These are phyloP conservation scores for Glyptemys insculpta DNA, from an alignment of 2,797 vertebrate species.

Conservation along the genomic window DNA sequence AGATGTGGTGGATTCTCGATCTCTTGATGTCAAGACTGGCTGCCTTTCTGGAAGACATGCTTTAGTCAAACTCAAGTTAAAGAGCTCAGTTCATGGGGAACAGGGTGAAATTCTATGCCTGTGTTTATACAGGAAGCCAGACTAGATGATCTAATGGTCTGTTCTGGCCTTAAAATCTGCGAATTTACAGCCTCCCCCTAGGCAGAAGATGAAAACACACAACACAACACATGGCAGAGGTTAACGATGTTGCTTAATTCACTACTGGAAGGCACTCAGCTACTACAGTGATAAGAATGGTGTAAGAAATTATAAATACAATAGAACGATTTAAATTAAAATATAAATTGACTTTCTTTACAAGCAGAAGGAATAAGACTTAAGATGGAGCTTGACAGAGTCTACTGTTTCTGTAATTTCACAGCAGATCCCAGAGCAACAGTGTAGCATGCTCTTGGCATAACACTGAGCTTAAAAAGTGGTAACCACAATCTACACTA, in stretches of 20 bases:
- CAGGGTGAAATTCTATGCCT: background rate
- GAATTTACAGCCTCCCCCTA: background rate
- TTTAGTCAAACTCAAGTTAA: background rate
- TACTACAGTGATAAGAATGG: too few species aligned
- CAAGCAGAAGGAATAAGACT: background rate
- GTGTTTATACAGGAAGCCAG: background rate
- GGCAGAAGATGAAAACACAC: too few species aligned
- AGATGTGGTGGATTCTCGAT: background rate
- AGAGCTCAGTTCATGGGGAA: background rate
- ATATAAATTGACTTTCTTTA: background rate
- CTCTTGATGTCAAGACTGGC: background rate
- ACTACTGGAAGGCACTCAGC: too few species aligned
- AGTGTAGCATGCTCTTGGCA: background rate
- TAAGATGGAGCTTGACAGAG: background rate
- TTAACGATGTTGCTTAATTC: too few species aligned
- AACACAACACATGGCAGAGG: too few species aligned
- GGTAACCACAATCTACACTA: background rate
- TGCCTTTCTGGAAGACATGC: background rate
- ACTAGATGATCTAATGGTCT: background rate
- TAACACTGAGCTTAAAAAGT: background rate
- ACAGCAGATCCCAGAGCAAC: conserved; percentile 9
- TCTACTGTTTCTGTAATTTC: background rate
- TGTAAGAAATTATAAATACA: too few species aligned
- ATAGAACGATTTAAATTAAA: background rate
- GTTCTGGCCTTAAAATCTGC: background rate